A percentile compares a stretch with the other conserved stretches of the same genome.
These are phyloP conservation scores for Palloptera scutellata DNA, from an alignment of 2,888 invertebrate genomes.

Conservation along the genomic window DNA sequence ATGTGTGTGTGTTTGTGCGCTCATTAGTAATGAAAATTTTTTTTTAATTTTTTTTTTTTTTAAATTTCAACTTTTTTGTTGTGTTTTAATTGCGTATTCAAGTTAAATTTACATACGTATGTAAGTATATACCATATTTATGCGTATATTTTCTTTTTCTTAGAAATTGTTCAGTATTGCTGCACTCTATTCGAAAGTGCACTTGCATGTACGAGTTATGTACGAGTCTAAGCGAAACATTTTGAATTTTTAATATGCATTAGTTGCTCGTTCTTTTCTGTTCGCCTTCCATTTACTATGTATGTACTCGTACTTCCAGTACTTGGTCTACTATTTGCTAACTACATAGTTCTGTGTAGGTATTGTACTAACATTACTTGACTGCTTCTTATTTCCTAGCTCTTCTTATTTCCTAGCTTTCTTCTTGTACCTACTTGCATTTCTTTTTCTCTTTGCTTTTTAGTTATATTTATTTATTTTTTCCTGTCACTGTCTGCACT, in stretches of 20 bases:
- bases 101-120: not conserved
- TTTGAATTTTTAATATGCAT: conserved; percentile 34
- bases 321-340: too few relatives aligned
- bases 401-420: not conserved
- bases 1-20: too few relatives aligned
- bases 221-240: conserved; percentile 9
- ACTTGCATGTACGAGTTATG: conserved; percentile 12
- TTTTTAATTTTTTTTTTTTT: not conserved
- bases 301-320: too few relatives aligned
- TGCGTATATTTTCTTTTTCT: not conserved
- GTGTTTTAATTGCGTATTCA: too few relatives aligned
- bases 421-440: not conserved
- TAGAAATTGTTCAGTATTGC: not conserved
- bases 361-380: not conserved
- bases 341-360: not conserved
- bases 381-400: not conserved
- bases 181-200: conserved; percentile 4
- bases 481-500: not conserved
- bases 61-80: not conserved
- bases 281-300: too few relatives aligned
- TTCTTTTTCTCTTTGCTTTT: conserved; percentile 2
- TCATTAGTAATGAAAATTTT: too few relatives aligned
- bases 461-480: not conserved
- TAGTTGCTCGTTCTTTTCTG: conserved; percentile 18
- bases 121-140: too few relatives aligned